These are phyloP conservation scores for Scrobipalpa atriplicella DNA, from an alignment of 2,888 invertebrate genomes.

Conservation along the genomic window DNA sequence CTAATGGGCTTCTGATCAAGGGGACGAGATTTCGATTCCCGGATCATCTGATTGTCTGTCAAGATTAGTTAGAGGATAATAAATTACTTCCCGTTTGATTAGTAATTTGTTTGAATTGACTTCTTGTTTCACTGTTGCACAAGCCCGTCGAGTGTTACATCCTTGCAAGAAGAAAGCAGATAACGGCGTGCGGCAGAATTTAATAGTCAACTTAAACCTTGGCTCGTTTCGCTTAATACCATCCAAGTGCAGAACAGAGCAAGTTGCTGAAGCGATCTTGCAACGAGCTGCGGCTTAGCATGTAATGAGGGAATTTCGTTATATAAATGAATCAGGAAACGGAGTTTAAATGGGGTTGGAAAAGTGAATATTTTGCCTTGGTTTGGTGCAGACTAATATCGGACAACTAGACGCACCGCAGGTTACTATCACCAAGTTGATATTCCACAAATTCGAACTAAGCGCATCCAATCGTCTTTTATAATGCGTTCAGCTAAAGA, in stretches of 20 bases:
- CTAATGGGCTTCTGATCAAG: too few species aligned
- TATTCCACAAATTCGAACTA: too few species aligned
- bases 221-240: slow-evolving; percentile 52
- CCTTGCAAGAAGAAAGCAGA: slow-evolving; percentile 43
- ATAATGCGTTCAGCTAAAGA: too few species aligned
- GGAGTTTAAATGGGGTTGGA: not conserved
- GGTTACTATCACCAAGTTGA: too few species aligned
- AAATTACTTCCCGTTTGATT: too few species aligned
- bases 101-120: slow-evolving; percentile 56
- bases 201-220: slow-evolving; percentile 69
- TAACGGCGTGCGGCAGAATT: slow-evolving; percentile 65
- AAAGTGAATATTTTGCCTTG: not conserved
- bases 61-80: too few species aligned
- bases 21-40: too few species aligned
- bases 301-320: not conserved
- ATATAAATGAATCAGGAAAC: not conserved
- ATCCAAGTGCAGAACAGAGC: slow-evolving; percentile 30
- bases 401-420: too few species aligned
- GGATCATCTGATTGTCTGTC: too few species aligned
- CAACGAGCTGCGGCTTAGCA: not conserved
- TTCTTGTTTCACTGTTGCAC: slow-evolving; percentile 34
- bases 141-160: slow-evolving; percentile 40
- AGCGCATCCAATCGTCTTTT: too few species aligned
- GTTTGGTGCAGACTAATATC: too few species aligned
- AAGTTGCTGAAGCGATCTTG: slow-evolving; percentile 5